These are phyloP conservation scores for Haliclona indistincta DNA, from an alignment of 37 sponge, comb jelly and placozoan genomes.

Conservation along the genomic window DNA sequence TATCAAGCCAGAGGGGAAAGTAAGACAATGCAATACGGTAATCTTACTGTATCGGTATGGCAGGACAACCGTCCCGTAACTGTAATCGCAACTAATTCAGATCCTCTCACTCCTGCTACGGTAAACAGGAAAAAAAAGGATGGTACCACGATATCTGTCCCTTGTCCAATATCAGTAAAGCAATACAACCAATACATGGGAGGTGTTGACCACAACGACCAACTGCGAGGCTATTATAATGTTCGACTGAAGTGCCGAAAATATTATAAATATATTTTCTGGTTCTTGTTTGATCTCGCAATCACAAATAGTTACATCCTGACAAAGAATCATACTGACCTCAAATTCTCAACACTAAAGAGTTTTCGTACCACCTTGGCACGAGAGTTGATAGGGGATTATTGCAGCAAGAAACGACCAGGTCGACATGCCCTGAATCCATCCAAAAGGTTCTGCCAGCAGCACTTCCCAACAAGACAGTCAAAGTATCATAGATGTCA, in stretches of 20 bases:
- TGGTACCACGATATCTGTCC: slow-evolving; percentile 12
- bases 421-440: too few relatives aligned
- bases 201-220: slow-evolving; percentile 34
- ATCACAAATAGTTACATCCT: slow-evolving; percentile 33
- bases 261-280: slow-evolving; percentile 36
- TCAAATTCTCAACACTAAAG: neutral
- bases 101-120: neutral
- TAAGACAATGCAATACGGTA: neutral
- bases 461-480: neutral
- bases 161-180: slow-evolving; percentile 12
- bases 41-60: slow-evolving; percentile 18
- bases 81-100: slow-evolving; percentile 1
- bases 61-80: slow-evolving; percentile 24
- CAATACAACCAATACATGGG: slow-evolving; percentile 31
- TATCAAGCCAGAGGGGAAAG: slow-evolving; percentile 9
- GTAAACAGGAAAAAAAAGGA: slow-evolving; percentile 22
- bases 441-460: neutral
- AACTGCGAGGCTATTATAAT: slow-evolving; percentile 29
- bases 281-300: slow-evolving; percentile 16
- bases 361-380: neutral
- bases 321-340: neutral
- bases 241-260: slow-evolving; percentile 24
- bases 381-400: neutral
- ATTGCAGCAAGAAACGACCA: neutral
- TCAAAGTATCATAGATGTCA: neutral